Evolutionary conservation across 2,797 vertebrate species (phyloP).

Genomic region (Poecilia gillii): DNA sequence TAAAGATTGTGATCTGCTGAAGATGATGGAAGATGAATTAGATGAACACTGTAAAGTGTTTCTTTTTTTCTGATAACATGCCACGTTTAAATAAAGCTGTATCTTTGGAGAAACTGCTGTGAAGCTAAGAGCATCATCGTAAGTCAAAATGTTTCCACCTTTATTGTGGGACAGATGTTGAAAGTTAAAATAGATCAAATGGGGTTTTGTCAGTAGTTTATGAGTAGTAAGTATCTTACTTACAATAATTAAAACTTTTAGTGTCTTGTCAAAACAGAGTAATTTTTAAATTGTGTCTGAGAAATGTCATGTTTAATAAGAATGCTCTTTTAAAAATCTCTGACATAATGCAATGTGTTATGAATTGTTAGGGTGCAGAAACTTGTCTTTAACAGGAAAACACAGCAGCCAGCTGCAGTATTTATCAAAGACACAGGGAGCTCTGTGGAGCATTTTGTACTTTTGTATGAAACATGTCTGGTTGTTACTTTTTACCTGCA

Average conservation of each 20-base stretch:
- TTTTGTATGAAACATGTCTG: background rate
- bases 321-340: background rate
- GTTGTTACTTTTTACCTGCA: background rate
- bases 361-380: background rate
- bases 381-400: background rate
- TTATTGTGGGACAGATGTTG: background rate
- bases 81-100: background rate
- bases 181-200: background rate
- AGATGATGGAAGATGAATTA: background rate
- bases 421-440: background rate
- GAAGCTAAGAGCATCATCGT: background rate
- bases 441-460: background rate
- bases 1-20: background rate
- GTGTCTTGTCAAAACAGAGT: background rate
- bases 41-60: background rate
- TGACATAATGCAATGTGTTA: background rate
- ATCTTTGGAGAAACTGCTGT: background rate
- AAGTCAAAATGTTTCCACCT: background rate
- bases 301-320: background rate
- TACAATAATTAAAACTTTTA: background rate
- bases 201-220: background rate
- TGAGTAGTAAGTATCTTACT: background rate
- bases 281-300: background rate
- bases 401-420: background rate
- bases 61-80: background rate